Evolutionary conservation across 2,888 invertebrate species (phyloP).

Genomic region (Andrena marginata): DNA sequence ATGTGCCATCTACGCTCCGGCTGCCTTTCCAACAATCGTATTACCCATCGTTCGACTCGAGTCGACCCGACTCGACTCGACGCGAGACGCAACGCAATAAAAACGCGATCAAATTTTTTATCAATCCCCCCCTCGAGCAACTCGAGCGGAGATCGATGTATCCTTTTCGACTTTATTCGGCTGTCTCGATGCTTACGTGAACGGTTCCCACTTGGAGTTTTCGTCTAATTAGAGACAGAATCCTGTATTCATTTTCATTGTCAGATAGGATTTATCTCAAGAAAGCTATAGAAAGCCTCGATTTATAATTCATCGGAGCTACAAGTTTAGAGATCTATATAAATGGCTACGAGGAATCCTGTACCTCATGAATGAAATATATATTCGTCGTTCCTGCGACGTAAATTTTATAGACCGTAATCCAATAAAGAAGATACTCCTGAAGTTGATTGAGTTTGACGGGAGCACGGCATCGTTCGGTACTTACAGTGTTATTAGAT

Average conservation of each 20-base stretch:
- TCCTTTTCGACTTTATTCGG: neutral
- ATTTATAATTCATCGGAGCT: neutral
- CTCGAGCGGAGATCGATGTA: neutral
- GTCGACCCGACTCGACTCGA: no score
- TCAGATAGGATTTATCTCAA: neutral
- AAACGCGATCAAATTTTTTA: conserved; percentile 13
- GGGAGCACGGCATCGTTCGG: neutral
- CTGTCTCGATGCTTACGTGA: neutral
- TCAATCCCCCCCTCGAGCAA: neutral
- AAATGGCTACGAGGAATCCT: neutral
- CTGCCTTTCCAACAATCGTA: conserved; percentile 24
- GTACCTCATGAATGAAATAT: neutral
- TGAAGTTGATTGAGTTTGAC: neutral
- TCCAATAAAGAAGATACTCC: neutral
- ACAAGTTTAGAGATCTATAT: neutral
- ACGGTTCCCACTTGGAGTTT: neutral
- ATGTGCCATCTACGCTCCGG: neutral
- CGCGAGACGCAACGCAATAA: conserved; percentile 10
- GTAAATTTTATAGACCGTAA: neutral
- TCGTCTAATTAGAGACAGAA: neutral
- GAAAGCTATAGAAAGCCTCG: neutral
- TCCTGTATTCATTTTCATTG: no score
- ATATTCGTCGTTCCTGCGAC: neutral
- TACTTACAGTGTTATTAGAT: conserved; percentile 76
- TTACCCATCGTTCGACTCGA: neutral